Conservation (phyloP, 1,140 invertebrate species). For the Subanguina moxae region DNA sequence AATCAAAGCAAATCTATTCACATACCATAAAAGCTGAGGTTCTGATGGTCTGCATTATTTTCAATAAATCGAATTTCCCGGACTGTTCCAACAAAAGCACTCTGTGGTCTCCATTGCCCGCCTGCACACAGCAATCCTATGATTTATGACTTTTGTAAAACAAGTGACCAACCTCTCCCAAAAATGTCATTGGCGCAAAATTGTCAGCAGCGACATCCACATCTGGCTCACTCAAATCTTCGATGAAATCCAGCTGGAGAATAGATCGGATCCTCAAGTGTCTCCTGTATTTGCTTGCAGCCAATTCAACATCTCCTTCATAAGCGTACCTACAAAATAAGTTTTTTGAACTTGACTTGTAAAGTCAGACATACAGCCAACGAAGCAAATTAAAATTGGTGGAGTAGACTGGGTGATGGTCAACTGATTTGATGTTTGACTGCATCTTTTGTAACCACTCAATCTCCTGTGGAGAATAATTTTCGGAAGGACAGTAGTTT, state of each 20-base stretch:
- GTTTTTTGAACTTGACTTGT: too few species aligned
- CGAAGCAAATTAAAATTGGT: neutral
- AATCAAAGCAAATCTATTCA: neutral
- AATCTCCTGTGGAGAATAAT: neutral
- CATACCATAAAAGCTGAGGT: constrained; percentile 33
- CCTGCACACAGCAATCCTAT: constrained; percentile 1
- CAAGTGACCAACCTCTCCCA: constrained; percentile 31
- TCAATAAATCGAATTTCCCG: constrained; percentile 35
- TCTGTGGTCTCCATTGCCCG: constrained; percentile 8
- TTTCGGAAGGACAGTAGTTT: neutral
- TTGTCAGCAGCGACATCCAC: constrained; percentile 42
- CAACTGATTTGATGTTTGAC: neutral
- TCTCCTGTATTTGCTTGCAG: constrained; percentile 7
- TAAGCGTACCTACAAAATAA: neutral
- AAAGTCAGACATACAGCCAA: neutral
- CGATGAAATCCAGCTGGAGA: constrained; percentile 33
- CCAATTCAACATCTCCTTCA: neutral
- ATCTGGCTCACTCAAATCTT: constrained; percentile 5
- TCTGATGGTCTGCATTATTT: constrained; percentile 38
- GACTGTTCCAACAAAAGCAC: constrained; percentile 37
- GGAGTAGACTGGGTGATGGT: neutral
- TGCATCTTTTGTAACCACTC: neutral
- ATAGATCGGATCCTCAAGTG: constrained; percentile 36
- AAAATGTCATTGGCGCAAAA: constrained; percentile 35
- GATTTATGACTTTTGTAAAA: neutral